These are phyloP conservation scores for Pissodes strobi DNA, from an alignment of 1,140 invertebrate genomes.

Conservation along the genomic window DNA sequence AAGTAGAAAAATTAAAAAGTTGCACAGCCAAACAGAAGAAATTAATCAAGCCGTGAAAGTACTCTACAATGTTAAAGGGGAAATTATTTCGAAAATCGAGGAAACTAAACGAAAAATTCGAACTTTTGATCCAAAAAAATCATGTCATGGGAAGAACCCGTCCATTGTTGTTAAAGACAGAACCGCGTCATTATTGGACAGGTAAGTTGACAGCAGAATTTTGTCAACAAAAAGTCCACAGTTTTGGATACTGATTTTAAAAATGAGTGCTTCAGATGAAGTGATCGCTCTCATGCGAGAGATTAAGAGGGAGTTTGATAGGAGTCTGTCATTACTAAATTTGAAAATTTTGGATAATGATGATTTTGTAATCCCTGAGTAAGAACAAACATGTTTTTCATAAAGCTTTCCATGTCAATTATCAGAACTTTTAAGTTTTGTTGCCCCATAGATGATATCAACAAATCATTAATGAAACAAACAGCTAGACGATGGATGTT, in stretches of 20 bases:
- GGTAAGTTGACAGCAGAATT: slow-evolving; percentile 1
- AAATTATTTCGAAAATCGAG: slow-evolving; percentile 11
- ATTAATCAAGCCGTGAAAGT: neutral
- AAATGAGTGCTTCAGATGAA: slow-evolving; percentile 6
- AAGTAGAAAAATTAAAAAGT: slow-evolving; percentile 8
- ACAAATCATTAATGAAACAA: too few species aligned
- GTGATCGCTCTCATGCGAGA: slow-evolving; percentile 6
- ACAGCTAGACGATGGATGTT: too few species aligned
- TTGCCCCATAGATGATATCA: too few species aligned
- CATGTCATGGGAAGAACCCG: neutral
- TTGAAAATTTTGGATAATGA: slow-evolving; percentile 13
- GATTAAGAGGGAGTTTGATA: slow-evolving; percentile 24
- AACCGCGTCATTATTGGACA: slow-evolving; percentile 22
- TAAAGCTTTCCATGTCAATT: too few species aligned
- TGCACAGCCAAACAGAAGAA: neutral
- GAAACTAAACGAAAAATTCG: slow-evolving; percentile 7
- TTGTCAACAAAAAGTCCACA: too few species aligned
- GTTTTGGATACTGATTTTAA: too few species aligned
- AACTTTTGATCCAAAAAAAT: neutral
- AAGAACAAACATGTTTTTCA: too few species aligned
- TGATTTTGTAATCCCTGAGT: slow-evolving; percentile 28
- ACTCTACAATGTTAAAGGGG: slow-evolving; percentile 3
- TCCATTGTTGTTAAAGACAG: slow-evolving; percentile 19
- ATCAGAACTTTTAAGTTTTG: too few species aligned
- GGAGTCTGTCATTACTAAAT: slow-evolving; percentile 5